Percentiles rank a stretch among this genome's conserved stretches.
These are phyloP conservation scores for Pyrrhia umbra DNA, from an alignment of 2,888 invertebrate genomes.

Conservation along the genomic window DNA sequence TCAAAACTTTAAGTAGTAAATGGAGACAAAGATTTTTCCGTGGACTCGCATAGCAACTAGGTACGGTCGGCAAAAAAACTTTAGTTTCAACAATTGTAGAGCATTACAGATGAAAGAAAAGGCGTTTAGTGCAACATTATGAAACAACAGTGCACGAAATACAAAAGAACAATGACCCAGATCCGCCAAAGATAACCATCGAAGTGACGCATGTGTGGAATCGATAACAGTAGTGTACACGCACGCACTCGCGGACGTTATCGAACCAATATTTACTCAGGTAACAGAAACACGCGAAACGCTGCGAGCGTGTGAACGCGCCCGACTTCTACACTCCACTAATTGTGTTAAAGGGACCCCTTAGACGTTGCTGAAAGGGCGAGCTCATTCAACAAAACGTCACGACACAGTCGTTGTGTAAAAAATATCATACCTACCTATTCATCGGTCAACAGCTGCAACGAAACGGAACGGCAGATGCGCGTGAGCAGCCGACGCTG, in stretches of 20 bases:
- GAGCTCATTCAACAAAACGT: slow-evolving; percentile 73
- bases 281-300: slow-evolving; percentile 84
- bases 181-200: slow-evolving; percentile 88
- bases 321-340: slow-evolving; percentile 66
- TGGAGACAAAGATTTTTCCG: slow-evolving; percentile 41
- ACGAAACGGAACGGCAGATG: slow-evolving; percentile 86
- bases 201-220: slow-evolving; percentile 88
- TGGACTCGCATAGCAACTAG: slow-evolving; percentile 40
- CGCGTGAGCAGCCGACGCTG: slow-evolving; percentile 80
- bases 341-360: slow-evolving; percentile 78
- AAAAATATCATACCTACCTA: slow-evolving; percentile 82
- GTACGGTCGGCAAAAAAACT: slow-evolving; percentile 7
- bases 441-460: slow-evolving; percentile 86
- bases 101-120: slow-evolving; percentile 55
- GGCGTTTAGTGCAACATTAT: slow-evolving; percentile 68
- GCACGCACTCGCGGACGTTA: slow-evolving; percentile 85
- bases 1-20: slow-evolving; percentile 55
- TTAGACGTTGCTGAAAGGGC: slow-evolving; percentile 73
- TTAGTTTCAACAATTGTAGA: slow-evolving; percentile 28
- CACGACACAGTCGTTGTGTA: slow-evolving; percentile 74
- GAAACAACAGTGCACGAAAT: slow-evolving; percentile 74
- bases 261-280: slow-evolving; percentile 86
- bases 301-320: slow-evolving; percentile 79
- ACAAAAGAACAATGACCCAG: slow-evolving; percentile 90
- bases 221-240: slow-evolving; percentile 88